Evolutionary conservation across 2,888 invertebrate species (phyloP), one percentile per base, ranked within the genome.

Genomic region (Romanomermis culicivorax): DNA sequence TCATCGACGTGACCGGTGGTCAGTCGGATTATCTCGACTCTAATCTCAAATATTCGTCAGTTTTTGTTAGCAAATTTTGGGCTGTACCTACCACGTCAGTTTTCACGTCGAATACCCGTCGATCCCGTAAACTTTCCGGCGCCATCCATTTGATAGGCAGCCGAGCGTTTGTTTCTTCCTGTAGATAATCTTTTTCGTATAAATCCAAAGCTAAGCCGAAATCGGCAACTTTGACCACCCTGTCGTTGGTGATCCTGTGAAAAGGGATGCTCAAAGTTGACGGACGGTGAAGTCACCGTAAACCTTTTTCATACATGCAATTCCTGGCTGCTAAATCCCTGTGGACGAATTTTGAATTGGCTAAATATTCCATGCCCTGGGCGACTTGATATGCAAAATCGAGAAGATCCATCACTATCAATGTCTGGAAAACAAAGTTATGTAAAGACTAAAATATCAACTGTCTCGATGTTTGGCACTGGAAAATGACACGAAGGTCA

Each of bases 201-300:
- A 77, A 70, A 63, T 76, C 75, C 7, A 76, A 66, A 1, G 76
- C 74, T 54, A 77, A 64, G n/a, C 77, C 77, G 65, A 77, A 77
- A 62, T 77, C 77, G 2, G 75, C 75, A n/a, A 76, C 74, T 61
- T 74, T 73, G 20, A 74, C 72, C 2, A 72, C 71, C 26, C 66
- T 63, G 58, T 72, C 68, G 24, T 71, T 70, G 56, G 73, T 73
- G 50, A 76, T 62, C 74, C 74, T 74, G 58, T 24, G 60, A 53
- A 30, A 45, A 51, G n/a, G n/a, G n/a, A n/a, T n/a, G n/a, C n/a
- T n/a, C n/a, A n/a, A n/a, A 29, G 25, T 26, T 11, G 27, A 7
- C 47, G 17, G 17, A 36, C 36, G 36, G 17, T 11, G 17, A 36
- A 36, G 17, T 36, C 11, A 36, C 36, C 11, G 11, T 36, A 17